Conservation (phyloP, 2,113 vertebrate genomes). For the Bombycilla garrulus region DNA sequence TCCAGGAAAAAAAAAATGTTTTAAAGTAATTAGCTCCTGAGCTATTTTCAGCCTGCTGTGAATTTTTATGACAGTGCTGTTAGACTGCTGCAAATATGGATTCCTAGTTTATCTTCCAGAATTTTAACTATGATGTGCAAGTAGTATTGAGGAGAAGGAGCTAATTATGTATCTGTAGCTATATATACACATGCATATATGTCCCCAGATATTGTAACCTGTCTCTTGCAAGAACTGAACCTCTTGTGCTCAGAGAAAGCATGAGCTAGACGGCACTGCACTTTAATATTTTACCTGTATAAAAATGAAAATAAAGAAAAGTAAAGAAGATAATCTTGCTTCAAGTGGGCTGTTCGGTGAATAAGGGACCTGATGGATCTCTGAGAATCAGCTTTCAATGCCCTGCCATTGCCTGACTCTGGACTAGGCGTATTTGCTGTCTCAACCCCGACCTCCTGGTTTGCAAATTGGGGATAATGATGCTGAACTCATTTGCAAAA, state of each 20-base stretch:
- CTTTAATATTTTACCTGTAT: not conserved
- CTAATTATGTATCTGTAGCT: not conserved
- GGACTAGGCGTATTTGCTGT: not conserved
- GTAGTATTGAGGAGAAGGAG: not conserved
- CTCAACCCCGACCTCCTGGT: not conserved
- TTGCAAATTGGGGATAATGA: not conserved
- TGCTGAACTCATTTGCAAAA: not conserved
- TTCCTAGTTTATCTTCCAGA: slow-evolving; percentile 9
- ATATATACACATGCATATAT: not conserved
- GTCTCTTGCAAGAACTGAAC: not conserved
- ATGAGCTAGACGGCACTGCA: not conserved
- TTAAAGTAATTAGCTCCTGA: slow-evolving; percentile 62
- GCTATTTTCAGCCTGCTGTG: slow-evolving; percentile 53
- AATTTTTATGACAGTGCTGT: slow-evolving; percentile 60
- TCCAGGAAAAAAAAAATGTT: slow-evolving; percentile 6
- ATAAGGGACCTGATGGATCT: not conserved
- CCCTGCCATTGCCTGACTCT: not conserved
- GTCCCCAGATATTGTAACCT: not conserved
- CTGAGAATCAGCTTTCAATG: not conserved
- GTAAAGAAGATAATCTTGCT: not conserved
- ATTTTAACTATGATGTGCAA: slow-evolving; percentile 3
- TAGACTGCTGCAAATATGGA: slow-evolving; percentile 24
- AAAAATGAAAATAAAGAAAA: not conserved
- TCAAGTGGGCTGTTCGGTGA: not conserved
- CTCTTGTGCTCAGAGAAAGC: not conserved